Evolutionary conservation across 2,797 vertebrate species (phyloP).

Genomic region (Tokudaia tokunoshimensis): DNA sequence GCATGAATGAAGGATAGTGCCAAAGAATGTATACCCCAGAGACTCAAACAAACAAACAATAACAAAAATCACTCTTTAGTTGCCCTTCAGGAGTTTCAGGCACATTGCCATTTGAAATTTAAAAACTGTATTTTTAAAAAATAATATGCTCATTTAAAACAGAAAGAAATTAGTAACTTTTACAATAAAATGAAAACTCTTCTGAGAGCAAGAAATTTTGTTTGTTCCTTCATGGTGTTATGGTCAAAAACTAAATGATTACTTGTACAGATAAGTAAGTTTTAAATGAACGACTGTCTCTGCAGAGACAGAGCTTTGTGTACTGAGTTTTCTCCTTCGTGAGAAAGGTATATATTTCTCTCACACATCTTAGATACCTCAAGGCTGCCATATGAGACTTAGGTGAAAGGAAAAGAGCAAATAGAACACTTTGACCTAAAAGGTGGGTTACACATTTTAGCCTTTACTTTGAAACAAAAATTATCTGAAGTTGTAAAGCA

Average conservation of each 20-base stretch:
- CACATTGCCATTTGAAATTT: background rate
- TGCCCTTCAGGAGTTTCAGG: background rate
- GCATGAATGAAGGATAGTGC: background rate
- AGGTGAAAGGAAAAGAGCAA: background rate
- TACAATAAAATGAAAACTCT: slow-evolving; percentile 1
- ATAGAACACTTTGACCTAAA: background rate
- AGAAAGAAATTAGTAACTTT: background rate
- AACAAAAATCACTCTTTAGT: background rate
- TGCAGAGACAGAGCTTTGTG: background rate
- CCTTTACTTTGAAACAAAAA: slow-evolving; percentile 42
- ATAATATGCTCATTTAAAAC: background rate
- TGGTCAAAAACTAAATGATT: background rate
- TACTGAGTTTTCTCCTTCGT: background rate
- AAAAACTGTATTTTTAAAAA: slow-evolving; percentile 1
- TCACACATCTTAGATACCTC: background rate
- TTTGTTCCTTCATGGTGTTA: background rate
- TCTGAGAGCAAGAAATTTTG: background rate
- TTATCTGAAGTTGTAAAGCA: slow-evolving; percentile 56
- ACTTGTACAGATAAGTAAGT: background rate
- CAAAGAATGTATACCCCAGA: background rate
- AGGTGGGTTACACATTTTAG: background rate
- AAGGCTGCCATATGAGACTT: background rate
- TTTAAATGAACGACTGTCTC: slow-evolving; percentile 9
- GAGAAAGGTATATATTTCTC: background rate
- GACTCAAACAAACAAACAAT: background rate